Evolutionary conservation across 2,888 invertebrate genomes (phyloP), one percentile per base, ranked within the genome.

Genomic region (Lasioglossum figueresi): DNA sequence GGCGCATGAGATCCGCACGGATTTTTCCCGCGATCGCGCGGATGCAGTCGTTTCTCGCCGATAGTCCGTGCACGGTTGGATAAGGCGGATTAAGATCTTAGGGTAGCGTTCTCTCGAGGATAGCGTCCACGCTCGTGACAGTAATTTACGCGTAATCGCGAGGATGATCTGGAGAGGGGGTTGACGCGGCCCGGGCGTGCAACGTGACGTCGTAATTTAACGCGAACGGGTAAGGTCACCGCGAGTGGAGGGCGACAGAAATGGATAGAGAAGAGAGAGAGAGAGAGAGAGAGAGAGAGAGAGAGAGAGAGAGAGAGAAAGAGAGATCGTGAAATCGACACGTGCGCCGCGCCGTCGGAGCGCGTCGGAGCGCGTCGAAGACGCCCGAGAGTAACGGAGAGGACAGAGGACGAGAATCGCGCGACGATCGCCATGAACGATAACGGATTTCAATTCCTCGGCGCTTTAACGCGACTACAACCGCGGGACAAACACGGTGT

Each of bases 81-180:
- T 82, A 79, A 88, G 73, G 76, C 72, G 80, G 84, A 89, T 88
- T 85, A 88, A 85, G 81, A 88, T 88, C 84, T 88, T 68, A 48
- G 23, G 34, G 68, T 19, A 76, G 40, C 37, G 72, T 75, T 74
- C 16, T 43, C 14, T 2, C 45, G 66, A 23, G 45, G 59, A 63
- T 63, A 31, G 48, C 23, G 52, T 43, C 77, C 72, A 40, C 73
- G 74, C 40, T 76, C 40, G 40, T 19, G 80, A 79, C 80, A 71
- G 76, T 89, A 87, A 88, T 89, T 87, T 89, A 88, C 85, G 84
- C 78, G 77, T 43, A 82, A 89, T 89, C 86, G 82, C 80, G 74
- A 52, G 74, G 68, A 79, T 75, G 45, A 86, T 88, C 80, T 76
- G 40, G 56, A 66, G 52, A 71, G 66, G 31, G 56, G 59, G 84